phyloP scores from a whole-genome alignment of 1,140 invertebrate species.

The Cotesia glomerata region DNA sequence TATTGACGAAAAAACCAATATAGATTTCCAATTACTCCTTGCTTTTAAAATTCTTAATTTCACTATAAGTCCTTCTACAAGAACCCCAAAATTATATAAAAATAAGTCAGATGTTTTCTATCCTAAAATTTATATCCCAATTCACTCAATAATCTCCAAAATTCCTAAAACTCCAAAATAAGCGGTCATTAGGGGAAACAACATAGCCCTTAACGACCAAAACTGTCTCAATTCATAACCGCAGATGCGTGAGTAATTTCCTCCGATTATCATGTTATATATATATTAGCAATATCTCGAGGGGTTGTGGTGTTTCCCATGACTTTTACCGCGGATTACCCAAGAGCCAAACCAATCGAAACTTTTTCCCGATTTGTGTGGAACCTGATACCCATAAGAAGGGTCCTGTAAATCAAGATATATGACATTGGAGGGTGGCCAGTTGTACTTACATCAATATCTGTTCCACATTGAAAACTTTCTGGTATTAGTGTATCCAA shows the following conservation, averaged over 20 bases:
- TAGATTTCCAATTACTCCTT: too few species aligned
- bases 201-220: neutral
- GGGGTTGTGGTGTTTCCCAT: slow-evolving; percentile 28
- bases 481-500: slow-evolving; percentile 8
- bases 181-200: too few species aligned
- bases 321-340: slow-evolving; percentile 41
- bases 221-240: slow-evolving; percentile 22
- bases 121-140: too few species aligned
- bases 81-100: too few species aligned
- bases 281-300: neutral
- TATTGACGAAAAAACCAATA: too few species aligned
- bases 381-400: slow-evolving; percentile 61
- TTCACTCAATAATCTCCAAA: too few species aligned
- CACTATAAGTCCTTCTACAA: too few species aligned
- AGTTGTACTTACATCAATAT: neutral
- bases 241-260: slow-evolving; percentile 39
- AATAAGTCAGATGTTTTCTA: too few species aligned
- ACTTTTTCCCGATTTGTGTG: slow-evolving; percentile 61
- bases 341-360: slow-evolving; percentile 32
- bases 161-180: too few species aligned
- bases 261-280: slow-evolving; percentile 22
- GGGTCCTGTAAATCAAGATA: slow-evolving; percentile 63
- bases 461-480: neutral
- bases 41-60: too few species aligned
- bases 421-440: slow-evolving; percentile 45